Evolutionary conservation across 2,797 vertebrate genomes (phyloP).

Genomic region (Manis pentadactyla): DNA sequence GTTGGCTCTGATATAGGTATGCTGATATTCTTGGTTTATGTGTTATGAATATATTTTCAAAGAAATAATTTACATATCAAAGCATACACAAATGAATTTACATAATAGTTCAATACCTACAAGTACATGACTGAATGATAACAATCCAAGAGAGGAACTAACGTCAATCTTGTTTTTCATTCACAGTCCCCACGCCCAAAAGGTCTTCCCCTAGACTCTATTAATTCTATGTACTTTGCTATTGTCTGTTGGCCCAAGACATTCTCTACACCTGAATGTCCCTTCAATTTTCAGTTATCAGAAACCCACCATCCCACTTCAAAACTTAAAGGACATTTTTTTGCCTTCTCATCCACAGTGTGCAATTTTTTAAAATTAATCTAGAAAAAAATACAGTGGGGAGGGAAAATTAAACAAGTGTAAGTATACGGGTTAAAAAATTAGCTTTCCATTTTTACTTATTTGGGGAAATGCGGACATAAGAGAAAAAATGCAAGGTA

Average conservation of each 20-base stretch:
- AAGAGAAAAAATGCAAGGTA: neutral
- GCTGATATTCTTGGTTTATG: neutral
- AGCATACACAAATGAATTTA: neutral
- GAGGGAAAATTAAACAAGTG: slow-evolving; percentile 30
- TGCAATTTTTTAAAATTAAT: slow-evolving; percentile 27
- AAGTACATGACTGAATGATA: neutral
- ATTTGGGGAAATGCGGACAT: neutral
- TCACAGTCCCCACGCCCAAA: neutral
- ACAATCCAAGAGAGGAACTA: neutral
- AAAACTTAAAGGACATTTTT: neutral
- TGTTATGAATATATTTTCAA: neutral
- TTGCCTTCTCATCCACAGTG: neutral
- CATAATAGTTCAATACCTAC: neutral
- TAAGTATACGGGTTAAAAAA: neutral
- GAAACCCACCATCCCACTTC: slow-evolving; percentile 9
- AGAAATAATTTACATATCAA: neutral
- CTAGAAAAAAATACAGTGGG: neutral
- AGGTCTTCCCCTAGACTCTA: neutral
- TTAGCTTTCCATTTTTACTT: slow-evolving; percentile 4
- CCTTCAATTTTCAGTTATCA: neutral
- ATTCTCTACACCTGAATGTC: neutral
- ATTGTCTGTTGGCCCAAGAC: neutral
- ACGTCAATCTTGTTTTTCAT: neutral
- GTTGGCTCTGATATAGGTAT: neutral
- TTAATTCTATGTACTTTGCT: neutral